Evolutionary conservation across 2,797 vertebrate genomes (phyloP), one percentile per base, ranked within the genome.

Genomic region (Enteromius anoplus): DNA sequence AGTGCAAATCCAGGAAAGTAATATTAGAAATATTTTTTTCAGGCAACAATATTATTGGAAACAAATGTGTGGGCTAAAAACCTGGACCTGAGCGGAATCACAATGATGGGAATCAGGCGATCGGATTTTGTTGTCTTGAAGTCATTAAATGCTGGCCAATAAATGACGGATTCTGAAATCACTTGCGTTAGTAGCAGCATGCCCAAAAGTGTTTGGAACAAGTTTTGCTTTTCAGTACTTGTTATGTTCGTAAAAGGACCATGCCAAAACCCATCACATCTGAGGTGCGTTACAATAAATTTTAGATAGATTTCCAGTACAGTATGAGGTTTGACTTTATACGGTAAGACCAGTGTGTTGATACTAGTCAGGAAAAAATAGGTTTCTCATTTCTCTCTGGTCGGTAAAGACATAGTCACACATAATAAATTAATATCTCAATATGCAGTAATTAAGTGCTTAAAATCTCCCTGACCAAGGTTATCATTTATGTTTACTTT

Each of bases 11-110:
- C 79, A 26, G 34, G 69, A 72, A n/a, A 58, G 26, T 47, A 47
- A 65, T 60, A 42, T 75, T 51, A 55, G 0, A 75, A 78, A 76
- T 42, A 45, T n/a, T 42, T 55, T 55, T 81, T 73, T 71, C 17
- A 32, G 49, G 49, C n/a, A 81, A 58, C 49, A 49, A 58, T 77
- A 73, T 84, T 86, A 86, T 84, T 84, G 79, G 29, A 86, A 86
- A 66, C 85, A 86, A 86, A 84, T 84, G 85, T 84, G 68, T 58
- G 69, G 32, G 26, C 26, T 45, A 47, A 40, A 81, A 68, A 37
- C 40, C 64, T 78, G 60, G 68, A 62, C 11, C 37, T 40, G 62
- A 34, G 23, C 12, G 5, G 47, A 84, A 34, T 66, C 42, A 68
- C 69, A 26, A 40, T 65, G 72, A 72, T 64, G 37, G 29, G 65